A percentile compares a stretch with the other conserved stretches of the same genome.
These are phyloP conservation scores for Thamnophis elegans DNA, from an alignment of 2,797 vertebrate genomes.

Conservation along the genomic window DNA sequence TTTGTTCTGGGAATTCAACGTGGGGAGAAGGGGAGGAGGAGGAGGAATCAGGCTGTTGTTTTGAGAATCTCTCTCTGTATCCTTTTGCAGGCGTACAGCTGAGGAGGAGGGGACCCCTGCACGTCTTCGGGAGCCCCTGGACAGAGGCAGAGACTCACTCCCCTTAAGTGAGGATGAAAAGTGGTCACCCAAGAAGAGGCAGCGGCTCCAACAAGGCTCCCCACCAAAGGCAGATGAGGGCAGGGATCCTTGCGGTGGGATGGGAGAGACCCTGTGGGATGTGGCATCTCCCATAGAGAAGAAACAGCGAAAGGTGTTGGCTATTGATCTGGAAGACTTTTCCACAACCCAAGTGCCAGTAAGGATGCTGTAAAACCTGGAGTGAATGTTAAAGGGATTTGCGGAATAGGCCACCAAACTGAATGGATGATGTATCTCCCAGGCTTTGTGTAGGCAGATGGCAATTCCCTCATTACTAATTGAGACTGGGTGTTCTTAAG, in stretches of 20 bases:
- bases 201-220: conserved; percentile 7
- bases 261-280: not conserved
- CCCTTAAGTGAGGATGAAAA: not conserved
- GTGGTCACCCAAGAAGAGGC: conserved; percentile 15
- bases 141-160: not conserved
- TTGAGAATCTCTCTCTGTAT: not conserved
- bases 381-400: not conserved
- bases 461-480: not conserved
- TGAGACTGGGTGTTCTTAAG: not conserved
- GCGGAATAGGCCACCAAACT: not conserved
- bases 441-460: not conserved
- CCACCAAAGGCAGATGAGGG: not conserved
- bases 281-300: conserved; percentile 31
- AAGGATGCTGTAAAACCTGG: not conserved
- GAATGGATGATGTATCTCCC: not conserved
- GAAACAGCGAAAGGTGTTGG: conserved; percentile 11
- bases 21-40: not conserved
- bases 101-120: not conserved
- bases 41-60: not conserved
- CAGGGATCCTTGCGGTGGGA: too few relatives aligned
- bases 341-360: conserved; percentile 9
- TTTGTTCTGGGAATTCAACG: not conserved
- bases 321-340: conserved; percentile 19
- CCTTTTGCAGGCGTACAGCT: not conserved
- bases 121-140: not conserved